Conservation (phyloP, 2,888 invertebrate genomes). For the Orthosia cruda region DNA sequence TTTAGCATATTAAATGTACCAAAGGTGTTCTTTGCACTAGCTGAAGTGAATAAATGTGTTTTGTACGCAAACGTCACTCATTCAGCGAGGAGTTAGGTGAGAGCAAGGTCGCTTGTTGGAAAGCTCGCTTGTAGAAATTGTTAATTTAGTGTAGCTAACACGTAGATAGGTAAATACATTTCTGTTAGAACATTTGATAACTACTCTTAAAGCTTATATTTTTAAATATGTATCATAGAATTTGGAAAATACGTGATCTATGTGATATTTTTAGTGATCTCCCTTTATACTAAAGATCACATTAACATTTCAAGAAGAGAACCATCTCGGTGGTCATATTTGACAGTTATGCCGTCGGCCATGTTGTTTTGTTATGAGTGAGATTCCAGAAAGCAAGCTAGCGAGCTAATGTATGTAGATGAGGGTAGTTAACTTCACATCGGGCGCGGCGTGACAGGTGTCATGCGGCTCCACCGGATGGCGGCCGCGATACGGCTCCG, state of each 20-base stretch:
- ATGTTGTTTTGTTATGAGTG: slow-evolving; percentile 29
- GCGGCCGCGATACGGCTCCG: slow-evolving; percentile 49
- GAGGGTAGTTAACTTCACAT: slow-evolving; percentile 56
- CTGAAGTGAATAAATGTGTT: slow-evolving; percentile 11
- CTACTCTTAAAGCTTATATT: not conserved
- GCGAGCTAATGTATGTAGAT: slow-evolving; percentile 63
- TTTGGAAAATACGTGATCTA: not conserved
- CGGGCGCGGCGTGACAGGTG: slow-evolving; percentile 62
- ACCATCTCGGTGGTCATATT: slow-evolving; percentile 21
- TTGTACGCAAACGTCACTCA: slow-evolving; percentile 9
- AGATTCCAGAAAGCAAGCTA: slow-evolving; percentile 25
- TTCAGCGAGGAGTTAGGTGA: not conserved
- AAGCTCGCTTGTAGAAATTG: not conserved
- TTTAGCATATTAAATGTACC: slow-evolving; percentile 65
- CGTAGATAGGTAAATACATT: not conserved
- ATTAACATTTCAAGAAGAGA: slow-evolving; percentile 16
- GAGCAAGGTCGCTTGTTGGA: not conserved
- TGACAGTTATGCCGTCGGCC: slow-evolving; percentile 15
- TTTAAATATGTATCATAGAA: too few species aligned
- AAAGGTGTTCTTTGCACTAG: slow-evolving; percentile 38
- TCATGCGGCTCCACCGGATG: slow-evolving; percentile 57
- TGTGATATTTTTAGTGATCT: not conserved
- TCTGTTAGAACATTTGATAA: not conserved
- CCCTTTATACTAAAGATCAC: too few species aligned
- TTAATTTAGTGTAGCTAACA: not conserved